These are phyloP conservation scores for Larimichthys polyactis DNA, from an alignment of 2,113 vertebrate species.

Conservation along the genomic window DNA sequence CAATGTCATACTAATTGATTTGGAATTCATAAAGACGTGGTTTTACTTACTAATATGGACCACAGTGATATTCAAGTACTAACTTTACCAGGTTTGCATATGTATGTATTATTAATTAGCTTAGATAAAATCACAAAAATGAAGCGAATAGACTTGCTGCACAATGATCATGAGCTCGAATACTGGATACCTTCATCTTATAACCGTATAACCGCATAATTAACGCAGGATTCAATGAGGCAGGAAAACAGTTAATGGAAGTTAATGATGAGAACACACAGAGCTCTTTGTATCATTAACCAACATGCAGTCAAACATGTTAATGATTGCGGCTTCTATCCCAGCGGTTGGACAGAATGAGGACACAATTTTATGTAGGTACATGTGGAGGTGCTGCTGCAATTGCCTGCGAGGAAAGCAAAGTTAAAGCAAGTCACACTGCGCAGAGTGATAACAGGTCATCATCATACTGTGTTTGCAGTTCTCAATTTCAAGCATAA, in stretches of 20 bases:
- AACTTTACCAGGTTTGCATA: not conserved
- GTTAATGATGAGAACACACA: conserved; percentile 79
- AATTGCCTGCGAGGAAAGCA: not conserved
- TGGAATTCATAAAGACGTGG: not conserved
- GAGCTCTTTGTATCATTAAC: conserved; percentile 79
- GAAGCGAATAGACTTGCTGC: conserved; percentile 6
- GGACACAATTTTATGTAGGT: conserved; percentile 26
- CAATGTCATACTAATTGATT: conserved; percentile 4
- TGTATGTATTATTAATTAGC: not conserved
- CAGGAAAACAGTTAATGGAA: conserved; percentile 78
- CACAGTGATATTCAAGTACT: not conserved
- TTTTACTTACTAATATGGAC: not conserved
- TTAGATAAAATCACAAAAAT: conserved; percentile 19
- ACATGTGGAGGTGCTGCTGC: not conserved
- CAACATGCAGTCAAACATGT: conserved; percentile 76
- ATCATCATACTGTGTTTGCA: conserved; percentile 9
- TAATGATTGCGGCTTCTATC: conserved; percentile 66
- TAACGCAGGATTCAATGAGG: conserved; percentile 73
- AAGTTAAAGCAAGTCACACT: not conserved
- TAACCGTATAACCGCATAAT: conserved; percentile 64
- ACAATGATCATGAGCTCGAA: conserved; percentile 37
- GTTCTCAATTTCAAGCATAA: conserved; percentile 2
- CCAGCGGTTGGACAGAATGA: conserved; percentile 34
- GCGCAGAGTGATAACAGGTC: not conserved
- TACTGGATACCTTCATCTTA: conserved; percentile 67